These are phyloP conservation scores for Eubucco bourcierii DNA, from an alignment of 2,113 vertebrate species.

Conservation along the genomic window DNA sequence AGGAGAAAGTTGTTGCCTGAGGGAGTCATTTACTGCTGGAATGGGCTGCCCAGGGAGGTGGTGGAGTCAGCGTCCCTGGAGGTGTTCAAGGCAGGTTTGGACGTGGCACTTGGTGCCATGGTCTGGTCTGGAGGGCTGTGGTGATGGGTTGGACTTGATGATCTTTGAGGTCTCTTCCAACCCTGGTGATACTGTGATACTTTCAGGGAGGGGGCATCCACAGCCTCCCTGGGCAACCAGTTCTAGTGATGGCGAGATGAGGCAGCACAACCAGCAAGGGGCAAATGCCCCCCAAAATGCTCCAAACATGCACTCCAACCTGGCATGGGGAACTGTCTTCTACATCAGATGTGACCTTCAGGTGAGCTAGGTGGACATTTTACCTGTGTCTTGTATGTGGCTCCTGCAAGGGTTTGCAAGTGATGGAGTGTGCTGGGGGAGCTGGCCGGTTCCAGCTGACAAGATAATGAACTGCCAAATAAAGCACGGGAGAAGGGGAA, in stretches of 20 bases:
- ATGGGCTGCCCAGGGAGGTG: no score
- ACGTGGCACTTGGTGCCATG: no score
- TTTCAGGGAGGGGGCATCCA: no score
- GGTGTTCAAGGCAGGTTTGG: no score
- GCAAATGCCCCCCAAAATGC: background rate
- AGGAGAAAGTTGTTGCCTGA: no score
- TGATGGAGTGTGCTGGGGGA: conserved; percentile 38
- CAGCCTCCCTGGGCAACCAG: no score
- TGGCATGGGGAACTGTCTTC: rapidly evolving
- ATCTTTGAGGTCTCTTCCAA: no score
- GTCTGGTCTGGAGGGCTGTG: no score
- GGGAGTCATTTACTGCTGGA: no score
- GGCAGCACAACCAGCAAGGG: background rate
- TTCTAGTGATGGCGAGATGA: background rate
- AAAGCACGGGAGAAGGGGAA: conserved; percentile 45
- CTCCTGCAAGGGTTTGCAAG: background rate
- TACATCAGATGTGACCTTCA: background rate
- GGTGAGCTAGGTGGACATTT: background rate
- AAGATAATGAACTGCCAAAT: conserved; percentile 65
- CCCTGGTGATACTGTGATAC: no score
- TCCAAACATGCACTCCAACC: rapidly evolving
- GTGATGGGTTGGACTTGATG: no score
- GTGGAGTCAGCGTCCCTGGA: no score
- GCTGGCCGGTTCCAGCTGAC: conserved; percentile 20
- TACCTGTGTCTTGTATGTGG: background rate